These are phyloP conservation scores for Smutsia temminckii DNA, from an alignment of 2,797 vertebrate genomes.

Conservation along the genomic window DNA sequence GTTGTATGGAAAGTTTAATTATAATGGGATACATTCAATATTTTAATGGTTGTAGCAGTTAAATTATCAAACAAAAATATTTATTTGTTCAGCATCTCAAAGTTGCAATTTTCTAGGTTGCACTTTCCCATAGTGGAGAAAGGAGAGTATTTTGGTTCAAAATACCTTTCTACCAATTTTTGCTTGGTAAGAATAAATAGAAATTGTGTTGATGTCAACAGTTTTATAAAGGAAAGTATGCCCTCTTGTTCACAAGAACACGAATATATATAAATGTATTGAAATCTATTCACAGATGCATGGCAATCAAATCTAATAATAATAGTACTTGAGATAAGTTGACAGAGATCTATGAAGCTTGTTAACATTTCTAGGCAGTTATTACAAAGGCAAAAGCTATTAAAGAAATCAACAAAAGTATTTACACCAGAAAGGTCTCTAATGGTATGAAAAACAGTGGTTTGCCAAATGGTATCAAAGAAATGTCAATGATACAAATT, in stretches of 20 bases:
- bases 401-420: neutral
- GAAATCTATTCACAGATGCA: neutral
- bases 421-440: neutral
- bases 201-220: neutral
- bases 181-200: neutral
- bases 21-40: neutral
- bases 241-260: neutral
- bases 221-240: neutral
- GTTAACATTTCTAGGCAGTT: slow-evolving; percentile 16
- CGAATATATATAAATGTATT: neutral
- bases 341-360: neutral
- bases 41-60: slow-evolving; percentile 16
- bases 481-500: neutral
- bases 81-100: neutral
- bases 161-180: neutral
- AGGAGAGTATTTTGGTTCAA: neutral
- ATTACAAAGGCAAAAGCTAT: neutral
- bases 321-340: neutral
- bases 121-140: neutral
- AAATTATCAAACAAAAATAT: neutral
- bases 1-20: neutral
- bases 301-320: neutral
- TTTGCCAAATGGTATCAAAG: neutral
- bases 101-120: neutral
- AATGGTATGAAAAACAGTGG: neutral